Base-by-base conservation (phyloP, 2,888 invertebrate genomes). In the Rotaria macrura region DNA sequence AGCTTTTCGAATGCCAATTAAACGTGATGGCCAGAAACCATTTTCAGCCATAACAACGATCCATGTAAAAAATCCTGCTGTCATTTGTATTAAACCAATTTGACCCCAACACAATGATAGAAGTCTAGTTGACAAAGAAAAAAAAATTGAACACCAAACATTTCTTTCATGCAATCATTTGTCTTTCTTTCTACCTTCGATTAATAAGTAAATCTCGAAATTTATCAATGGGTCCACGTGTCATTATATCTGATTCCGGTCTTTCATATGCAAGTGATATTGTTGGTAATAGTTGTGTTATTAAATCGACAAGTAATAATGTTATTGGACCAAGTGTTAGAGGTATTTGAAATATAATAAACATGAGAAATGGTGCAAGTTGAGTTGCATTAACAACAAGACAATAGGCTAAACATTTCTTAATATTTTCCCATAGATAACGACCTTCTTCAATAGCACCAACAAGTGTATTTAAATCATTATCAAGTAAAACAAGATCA, bases 401-500 rank as follows among this genome's bases (percentile, higher is more conserved):
- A 79, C 74, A 79, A 79, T 79, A 79, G 12, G 74, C 74, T 40
- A 79, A 43, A 43, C 74, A 79, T 79, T 79, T 79, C 25, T 79
- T 79, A 43, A 79, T 79, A 43, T 79, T 79, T 79, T 79, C 74
- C 74, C 74, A 79, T 6, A 79, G 43, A 40, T 79, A 79, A 12
- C 74, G 74, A 79, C 74, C 74, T 79, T 79, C 74, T 43, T 79
- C 74, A 79, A 79, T 79, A 40, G 74, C 74, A 40, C 74, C 74
- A 23, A 79, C 74, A 25, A 79, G 74, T 43, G 74, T 79, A 79
- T 79, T 79, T 43, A 79, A 79, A 43, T 79, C 74, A 43, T 79
- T 79, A 79, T 79, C 74, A 25, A 79, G 43, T 79, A 79, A 43
- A 40, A 79, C 74, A 79, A 79, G 74, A 79, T 79, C 74, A 25